Evolutionary conservation across 2,797 vertebrate species (phyloP), one percentile per base, ranked within the genome.

Genomic region (Acestrorhynchus altus): DNA sequence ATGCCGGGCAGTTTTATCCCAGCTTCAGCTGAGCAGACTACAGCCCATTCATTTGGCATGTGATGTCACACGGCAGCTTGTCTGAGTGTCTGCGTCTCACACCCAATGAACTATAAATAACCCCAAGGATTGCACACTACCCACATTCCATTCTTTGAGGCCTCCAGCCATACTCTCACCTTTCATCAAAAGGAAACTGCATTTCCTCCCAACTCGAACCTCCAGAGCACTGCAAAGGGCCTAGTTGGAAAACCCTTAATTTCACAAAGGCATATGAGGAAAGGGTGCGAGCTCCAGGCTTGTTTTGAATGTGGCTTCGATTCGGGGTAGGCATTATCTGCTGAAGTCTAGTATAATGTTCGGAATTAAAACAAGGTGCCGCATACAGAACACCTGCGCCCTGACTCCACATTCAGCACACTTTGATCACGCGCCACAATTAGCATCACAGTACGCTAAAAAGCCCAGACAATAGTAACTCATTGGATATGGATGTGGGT

Each of bases 41-140:
- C 42, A 67, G 65, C 46, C 42, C 70, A 77, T 59, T 74, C 76
- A 81, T 81, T 67, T 69, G 84, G 72, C 72, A 82, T 81, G 76
- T 75, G 57, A 83, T 74, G 78, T 83, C 81, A 83, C 52, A 76
- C 75, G 81, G 76, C 83, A 75, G 73, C 77, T 73, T 84, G 85
- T 83, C 77, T 76, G 60, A 73, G 78, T 60, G 79, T 84, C 80
- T 84, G 76, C 54, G 76, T 78, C 78, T 82, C 76, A 82, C 82
- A 66, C 78, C 65, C 79, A 72, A 60, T 56, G 42, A 70, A 67
- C 83, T 88, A 87, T 87, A 84, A 87, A 85, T 87, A 88, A 76
- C 77, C 54, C 8, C 40, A 60, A 84, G 65, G 65, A 81, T 78
- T 81, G 81, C 84, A 84, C 68, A 74, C 76, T 76, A 72, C 74